These are phyloP conservation scores for western clawed frog (Xenopus tropicalis) DNA, from an alignment of 2,113 vertebrate genomes.

Conservation along the genomic window UCB_Xtro_10.0 CM004450.2:58905001-58905500, in stretches of 20 bases:
- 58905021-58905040: slow-evolving; percentile 8
- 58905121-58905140: neutral
- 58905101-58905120: slow-evolving; percentile 27
- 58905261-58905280: too few relatives aligned
- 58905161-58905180: neutral
- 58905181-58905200: neutral
- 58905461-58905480: too few relatives aligned
- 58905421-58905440: too few relatives aligned
- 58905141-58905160: neutral
- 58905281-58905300: too few relatives aligned
- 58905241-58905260: neutral
- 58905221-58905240: neutral
- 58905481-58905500: too few relatives aligned
- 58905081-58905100: slow-evolving; percentile 30
- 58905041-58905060: slow-evolving; percentile 37
- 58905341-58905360: too few relatives aligned
- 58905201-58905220: neutral
- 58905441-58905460: too few relatives aligned
- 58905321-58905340: too few relatives aligned
- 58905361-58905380: too few relatives aligned
- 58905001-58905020: slow-evolving; percentile 29
- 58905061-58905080: slow-evolving; percentile 14
- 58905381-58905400: too few relatives aligned
- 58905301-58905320: too few relatives aligned
- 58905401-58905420: too few relatives aligned